Percentiles rank a stretch among this genome's conserved stretches.
These are phyloP conservation scores for Benitochromis conjunctus DNA, from an alignment of 2,113 vertebrate species.

Conservation along the genomic window DNA sequence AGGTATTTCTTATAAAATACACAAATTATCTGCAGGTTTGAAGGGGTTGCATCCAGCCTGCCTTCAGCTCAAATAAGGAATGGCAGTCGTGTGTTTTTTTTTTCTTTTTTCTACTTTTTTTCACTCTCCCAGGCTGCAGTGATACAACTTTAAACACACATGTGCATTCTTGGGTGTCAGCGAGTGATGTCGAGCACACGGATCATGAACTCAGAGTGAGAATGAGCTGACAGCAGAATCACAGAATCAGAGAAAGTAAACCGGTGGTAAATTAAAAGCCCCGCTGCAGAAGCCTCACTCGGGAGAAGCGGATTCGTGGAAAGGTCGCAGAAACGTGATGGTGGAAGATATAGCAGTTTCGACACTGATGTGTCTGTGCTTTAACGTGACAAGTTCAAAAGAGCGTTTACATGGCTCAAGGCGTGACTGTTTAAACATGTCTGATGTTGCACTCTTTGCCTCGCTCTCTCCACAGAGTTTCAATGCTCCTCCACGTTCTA, in stretches of 20 bases:
- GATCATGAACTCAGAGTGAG: conserved; percentile 34
- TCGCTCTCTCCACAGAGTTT: conserved; percentile 75
- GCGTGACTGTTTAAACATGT: conserved; percentile 13
- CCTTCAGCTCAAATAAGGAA: conserved; percentile 7
- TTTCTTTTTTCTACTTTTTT: not conserved
- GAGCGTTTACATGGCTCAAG: not conserved
- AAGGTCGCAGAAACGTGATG: not conserved
- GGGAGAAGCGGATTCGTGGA: not conserved
- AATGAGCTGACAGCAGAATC: conserved; percentile 37
- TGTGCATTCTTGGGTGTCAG: conserved; percentile 53
- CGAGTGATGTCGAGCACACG: conserved; percentile 23
- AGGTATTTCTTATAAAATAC: not conserved
- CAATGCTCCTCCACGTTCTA: conserved; percentile 88
- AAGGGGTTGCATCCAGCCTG: not conserved
- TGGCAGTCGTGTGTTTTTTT: not conserved
- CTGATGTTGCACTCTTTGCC: not conserved
- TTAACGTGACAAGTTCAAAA: not conserved
- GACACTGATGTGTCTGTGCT: not conserved
- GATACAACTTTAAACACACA: conserved; percentile 27
- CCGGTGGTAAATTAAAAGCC: conserved; percentile 8
- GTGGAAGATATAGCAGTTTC: not conserved
- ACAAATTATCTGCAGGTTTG: not conserved
- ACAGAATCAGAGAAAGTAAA: conserved; percentile 37
- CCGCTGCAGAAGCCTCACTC: not conserved
- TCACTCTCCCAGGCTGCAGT: not conserved